Conservation (phyloP, 2,888 invertebrate species). For the Morpho deidamia region DNA sequence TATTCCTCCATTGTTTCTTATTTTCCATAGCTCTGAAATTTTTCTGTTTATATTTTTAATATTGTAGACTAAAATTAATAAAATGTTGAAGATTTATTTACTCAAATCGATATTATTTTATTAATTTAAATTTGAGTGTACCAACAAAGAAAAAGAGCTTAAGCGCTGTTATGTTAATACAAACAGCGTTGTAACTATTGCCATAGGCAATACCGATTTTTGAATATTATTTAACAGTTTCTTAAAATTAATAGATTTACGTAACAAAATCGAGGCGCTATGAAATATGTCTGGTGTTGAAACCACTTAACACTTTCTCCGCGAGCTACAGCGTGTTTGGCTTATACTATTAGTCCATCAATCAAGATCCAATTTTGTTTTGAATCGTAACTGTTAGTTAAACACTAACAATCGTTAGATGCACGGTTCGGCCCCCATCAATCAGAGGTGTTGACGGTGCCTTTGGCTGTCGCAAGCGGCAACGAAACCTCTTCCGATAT, state of each 20-base stretch:
- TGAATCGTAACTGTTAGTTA: constrained; percentile 72
- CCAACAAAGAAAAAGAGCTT: too few relatives aligned
- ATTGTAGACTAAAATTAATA: too few relatives aligned
- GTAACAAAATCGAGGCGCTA: constrained; percentile 15
- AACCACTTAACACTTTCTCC: constrained; percentile 31
- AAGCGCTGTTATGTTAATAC: too few relatives aligned
- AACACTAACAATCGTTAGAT: constrained; percentile 68
- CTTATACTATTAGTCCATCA: constrained; percentile 77
- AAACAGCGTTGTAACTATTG: too few relatives aligned
- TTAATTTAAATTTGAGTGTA: too few relatives aligned
- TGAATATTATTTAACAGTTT: neutral
- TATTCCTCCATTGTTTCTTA: too few relatives aligned
- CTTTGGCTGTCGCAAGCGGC: constrained; percentile 38
- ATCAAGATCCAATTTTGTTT: constrained; percentile 71
- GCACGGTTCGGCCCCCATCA: constrained; percentile 56
- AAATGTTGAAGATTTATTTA: too few relatives aligned
- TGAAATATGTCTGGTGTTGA: constrained; percentile 26
- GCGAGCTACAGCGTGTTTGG: constrained; percentile 47
- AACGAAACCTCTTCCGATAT: constrained; percentile 22
- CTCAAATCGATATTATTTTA: too few relatives aligned
- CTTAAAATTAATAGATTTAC: constrained; percentile 8
- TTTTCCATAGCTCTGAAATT: too few relatives aligned
- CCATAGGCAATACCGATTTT: neutral
- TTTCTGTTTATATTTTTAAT: too few relatives aligned
- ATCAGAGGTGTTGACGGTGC: constrained; percentile 55